phyloP scores from a whole-genome alignment of 1,140 invertebrate species.

The Aradophagus sp. region DNA sequence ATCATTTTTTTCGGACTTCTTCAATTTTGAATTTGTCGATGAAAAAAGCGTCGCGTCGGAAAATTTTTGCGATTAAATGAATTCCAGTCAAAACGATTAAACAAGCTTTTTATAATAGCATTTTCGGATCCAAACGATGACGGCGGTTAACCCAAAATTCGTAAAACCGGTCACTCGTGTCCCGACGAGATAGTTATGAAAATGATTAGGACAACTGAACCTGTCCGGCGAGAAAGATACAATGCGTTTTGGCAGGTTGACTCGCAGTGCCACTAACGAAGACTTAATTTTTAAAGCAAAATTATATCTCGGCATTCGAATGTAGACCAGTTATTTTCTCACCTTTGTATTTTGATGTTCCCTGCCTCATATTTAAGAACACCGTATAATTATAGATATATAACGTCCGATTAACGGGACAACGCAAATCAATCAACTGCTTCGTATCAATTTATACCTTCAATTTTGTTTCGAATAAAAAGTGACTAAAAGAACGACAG shows the following conservation, averaged over 20 bases:
- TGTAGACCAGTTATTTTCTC: conserved; percentile 37
- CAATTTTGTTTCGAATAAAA: neutral
- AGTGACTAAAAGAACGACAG: no score
- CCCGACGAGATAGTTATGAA: conserved; percentile 39
- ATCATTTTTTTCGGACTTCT: no score
- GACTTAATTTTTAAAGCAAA: conserved; percentile 38
- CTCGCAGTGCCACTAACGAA: conserved; percentile 43
- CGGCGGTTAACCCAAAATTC: neutral
- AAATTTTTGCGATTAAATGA: no score
- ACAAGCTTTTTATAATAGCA: no score
- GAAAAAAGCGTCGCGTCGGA: no score
- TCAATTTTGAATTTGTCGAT: no score
- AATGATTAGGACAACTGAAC: conserved; percentile 40
- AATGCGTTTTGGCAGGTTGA: conserved; percentile 48
- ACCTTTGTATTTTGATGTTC: conserved; percentile 20
- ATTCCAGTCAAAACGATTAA: no score
- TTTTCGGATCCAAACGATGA: no score
- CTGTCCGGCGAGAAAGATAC: conserved; percentile 29
- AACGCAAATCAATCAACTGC: neutral
- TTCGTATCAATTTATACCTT: no score
- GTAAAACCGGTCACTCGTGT: conserved; percentile 30
- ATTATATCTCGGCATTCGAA: conserved; percentile 22
- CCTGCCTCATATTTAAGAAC: conserved; percentile 12
- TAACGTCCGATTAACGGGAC: conserved; percentile 17
- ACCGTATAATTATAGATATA: conserved; percentile 8